These are phyloP conservation scores for Pempheris klunzingeri DNA, from an alignment of 2,797 vertebrate species.

Conservation along the genomic window DNA sequence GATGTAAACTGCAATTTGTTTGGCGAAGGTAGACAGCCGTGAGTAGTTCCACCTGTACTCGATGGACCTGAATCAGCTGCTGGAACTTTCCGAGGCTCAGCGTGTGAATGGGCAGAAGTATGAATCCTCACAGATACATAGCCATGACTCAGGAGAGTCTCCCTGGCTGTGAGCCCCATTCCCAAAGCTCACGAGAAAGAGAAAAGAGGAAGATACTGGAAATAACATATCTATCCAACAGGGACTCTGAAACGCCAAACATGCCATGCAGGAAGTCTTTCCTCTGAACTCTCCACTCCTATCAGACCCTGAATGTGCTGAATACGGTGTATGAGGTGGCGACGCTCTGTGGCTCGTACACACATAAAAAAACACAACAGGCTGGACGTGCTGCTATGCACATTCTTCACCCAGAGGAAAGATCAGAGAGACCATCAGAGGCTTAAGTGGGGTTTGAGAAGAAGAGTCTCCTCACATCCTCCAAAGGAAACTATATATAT, in stretches of 20 bases:
- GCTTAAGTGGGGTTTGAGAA: conserved; percentile 32
- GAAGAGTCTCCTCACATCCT: conserved; percentile 25
- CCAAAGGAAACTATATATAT: conserved; percentile 38
- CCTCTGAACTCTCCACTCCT: conserved; percentile 50
- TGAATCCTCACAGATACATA: not conserved
- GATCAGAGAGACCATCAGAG: conserved; percentile 40
- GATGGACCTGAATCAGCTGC: not conserved
- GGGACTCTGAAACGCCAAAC: conserved; percentile 57
- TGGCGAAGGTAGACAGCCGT: too few relatives aligned
- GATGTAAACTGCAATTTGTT: too few relatives aligned
- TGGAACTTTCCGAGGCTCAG: conserved; percentile 6
- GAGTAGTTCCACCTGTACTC: not conserved
- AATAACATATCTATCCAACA: conserved; percentile 62
- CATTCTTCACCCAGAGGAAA: conserved; percentile 46
- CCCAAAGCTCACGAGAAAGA: conserved; percentile 45
- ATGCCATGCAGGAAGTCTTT: conserved; percentile 71
- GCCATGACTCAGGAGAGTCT: conserved; percentile 14
- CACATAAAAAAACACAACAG: conserved; percentile 45
- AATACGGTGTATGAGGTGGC: conserved; percentile 37
- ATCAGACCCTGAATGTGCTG: conserved; percentile 49
- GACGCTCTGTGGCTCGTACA: conserved; percentile 37
- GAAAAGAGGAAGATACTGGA: conserved; percentile 63
- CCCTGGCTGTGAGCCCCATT: conserved; percentile 18
- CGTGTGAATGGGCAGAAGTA: not conserved
- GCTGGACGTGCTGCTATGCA: conserved; percentile 70